Evolutionary conservation across 2,797 vertebrate species (phyloP).

Genomic region (Crypturellus tataupa): DNA sequence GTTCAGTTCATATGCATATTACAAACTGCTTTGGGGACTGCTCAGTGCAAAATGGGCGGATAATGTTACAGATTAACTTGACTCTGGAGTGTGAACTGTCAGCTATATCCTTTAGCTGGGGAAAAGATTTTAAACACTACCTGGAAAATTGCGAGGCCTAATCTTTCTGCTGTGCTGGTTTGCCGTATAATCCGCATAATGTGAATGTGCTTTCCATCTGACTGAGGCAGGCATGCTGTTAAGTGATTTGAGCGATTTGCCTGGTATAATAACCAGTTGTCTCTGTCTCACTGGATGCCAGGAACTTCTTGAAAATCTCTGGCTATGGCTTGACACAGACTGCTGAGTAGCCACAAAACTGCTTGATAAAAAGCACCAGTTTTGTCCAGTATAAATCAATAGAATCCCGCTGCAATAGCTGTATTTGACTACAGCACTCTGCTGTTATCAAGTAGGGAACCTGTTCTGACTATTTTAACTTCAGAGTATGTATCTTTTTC

Average conservation of each 20-base stretch:
- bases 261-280: constrained; percentile 74
- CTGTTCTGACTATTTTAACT: constrained; percentile 62
- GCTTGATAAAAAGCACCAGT: constrained; percentile 71
- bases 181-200: constrained; percentile 74
- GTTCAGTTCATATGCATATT: constrained; percentile 81
- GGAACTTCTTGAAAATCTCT: constrained; percentile 72
- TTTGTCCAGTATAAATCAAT: constrained; percentile 74
- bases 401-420: constrained; percentile 53
- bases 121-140: constrained; percentile 79
- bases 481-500: constrained; percentile 49
- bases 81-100: constrained; percentile 77
- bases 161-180: constrained; percentile 76
- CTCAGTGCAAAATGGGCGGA: constrained; percentile 74
- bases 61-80: constrained; percentile 81
- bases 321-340: constrained; percentile 65
- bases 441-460: constrained; percentile 60
- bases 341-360: constrained; percentile 73
- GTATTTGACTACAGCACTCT: constrained; percentile 52
- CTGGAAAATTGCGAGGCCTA: constrained; percentile 72
- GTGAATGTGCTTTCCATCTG: constrained; percentile 75
- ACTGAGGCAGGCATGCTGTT: constrained; percentile 73
- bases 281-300: constrained; percentile 68
- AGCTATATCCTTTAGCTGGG: constrained; percentile 74
- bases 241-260: constrained; percentile 76
- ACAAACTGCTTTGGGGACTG: constrained; percentile 77